phyloP scores from a whole-genome alignment of 1,140 invertebrate species.

The Hypsibius dujardini region DNA sequence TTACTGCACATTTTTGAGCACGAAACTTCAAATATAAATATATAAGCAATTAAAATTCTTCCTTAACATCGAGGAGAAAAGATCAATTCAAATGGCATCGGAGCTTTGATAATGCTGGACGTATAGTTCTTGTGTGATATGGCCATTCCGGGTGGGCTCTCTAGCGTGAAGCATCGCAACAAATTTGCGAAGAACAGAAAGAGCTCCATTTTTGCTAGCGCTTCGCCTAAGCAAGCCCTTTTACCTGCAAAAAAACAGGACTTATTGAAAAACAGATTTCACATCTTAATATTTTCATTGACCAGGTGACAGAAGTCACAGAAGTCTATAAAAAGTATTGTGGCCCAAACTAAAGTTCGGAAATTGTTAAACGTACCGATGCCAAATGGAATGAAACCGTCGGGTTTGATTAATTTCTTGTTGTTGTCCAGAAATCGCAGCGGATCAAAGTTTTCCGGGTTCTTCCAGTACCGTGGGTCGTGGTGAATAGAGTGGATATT shows the following conservation, averaged over 20 bases:
- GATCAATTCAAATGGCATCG: not conserved
- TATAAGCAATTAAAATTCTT: too few relatives aligned
- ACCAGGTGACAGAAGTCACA: too few relatives aligned
- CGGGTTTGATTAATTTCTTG: slow-evolving; percentile 17
- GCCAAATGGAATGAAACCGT: not conserved
- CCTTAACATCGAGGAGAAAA: not conserved
- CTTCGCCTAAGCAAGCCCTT: not conserved
- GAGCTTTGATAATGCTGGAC: not conserved
- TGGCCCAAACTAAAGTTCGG: too few relatives aligned
- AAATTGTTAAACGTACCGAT: slow-evolving; percentile 9
- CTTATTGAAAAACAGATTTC: not conserved
- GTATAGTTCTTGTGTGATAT: not conserved
- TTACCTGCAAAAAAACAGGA: not conserved
- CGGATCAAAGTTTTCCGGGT: slow-evolving; percentile 28
- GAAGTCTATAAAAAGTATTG: too few relatives aligned
- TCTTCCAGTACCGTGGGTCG: slow-evolving; percentile 25
- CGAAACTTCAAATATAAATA: too few relatives aligned
- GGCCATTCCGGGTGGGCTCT: not conserved
- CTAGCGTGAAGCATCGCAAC: not conserved
- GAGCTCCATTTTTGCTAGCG: not conserved
- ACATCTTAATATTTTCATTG: not conserved
- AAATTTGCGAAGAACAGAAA: not conserved
- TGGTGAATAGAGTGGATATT: slow-evolving; percentile 23
- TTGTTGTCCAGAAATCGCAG: slow-evolving; percentile 26
- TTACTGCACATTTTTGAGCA: too few relatives aligned